Evolutionary conservation across 1,140 invertebrate genomes (phyloP).

Genomic region (Mya arenaria): DNA sequence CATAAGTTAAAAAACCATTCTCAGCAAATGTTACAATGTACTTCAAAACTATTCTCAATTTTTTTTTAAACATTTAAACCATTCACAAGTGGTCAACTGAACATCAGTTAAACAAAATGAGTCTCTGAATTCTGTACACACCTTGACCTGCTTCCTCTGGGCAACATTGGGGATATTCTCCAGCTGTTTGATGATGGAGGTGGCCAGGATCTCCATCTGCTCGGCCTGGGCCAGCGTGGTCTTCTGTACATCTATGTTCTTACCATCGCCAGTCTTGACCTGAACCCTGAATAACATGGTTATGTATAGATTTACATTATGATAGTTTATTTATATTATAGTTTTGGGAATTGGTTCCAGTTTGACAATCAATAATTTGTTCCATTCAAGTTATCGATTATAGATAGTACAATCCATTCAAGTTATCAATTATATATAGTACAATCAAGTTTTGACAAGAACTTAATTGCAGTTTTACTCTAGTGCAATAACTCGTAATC

Average conservation of each 20-base stretch:
- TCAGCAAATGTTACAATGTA: no score
- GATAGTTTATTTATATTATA: neutral
- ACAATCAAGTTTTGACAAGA: neutral
- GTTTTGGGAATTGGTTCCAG: neutral
- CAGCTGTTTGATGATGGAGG: constrained; percentile 16
- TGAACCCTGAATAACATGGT: constrained; percentile 13
- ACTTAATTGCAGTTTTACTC: neutral
- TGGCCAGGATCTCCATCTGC: constrained; percentile 1
- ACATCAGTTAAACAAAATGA: no score
- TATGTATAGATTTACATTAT: neutral
- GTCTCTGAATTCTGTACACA: neutral
- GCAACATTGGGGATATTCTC: constrained; percentile 5
- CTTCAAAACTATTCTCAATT: no score
- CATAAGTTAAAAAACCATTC: no score
- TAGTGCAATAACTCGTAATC: no score
- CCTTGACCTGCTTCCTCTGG: constrained; percentile 15
- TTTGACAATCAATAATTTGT: neutral
- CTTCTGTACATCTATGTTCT: constrained; percentile 18
- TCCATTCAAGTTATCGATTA: neutral
- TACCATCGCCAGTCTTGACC: constrained; percentile 9
- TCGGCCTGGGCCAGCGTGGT: neutral
- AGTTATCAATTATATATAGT: neutral
- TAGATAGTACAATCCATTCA: neutral
- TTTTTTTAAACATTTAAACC: no score
- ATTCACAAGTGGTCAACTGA: no score